Base-by-base conservation (phyloP, 1,140 invertebrate species). In the Aradophagus sp. region DNA sequence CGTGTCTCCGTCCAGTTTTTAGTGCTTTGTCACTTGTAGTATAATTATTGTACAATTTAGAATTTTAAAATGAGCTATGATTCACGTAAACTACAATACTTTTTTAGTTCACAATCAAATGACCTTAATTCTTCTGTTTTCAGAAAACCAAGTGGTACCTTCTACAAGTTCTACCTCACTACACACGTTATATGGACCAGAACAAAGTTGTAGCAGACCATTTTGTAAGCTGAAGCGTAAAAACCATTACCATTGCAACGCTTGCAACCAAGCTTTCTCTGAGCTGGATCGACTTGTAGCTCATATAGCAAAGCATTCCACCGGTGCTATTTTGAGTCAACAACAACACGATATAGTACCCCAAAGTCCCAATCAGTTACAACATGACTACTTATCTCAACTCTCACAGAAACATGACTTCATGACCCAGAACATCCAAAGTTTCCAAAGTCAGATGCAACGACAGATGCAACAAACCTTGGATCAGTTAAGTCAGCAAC, bases 161-260 rank as follows among this genome's bases (percentile, higher is more conserved):
- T 80, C 85, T 65, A 75, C 79, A 55, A 78, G 62, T 77, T 84
- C 71, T 63, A 86, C 74, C 69, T 86, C 73, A 76, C 86, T 78
- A 41, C 85, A 79, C 78, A 88, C 77, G 4, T 73, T 79, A 10
- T 88, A 88, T 61, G 87, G 88, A 0, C 87, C 87, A 0, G 89
- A 91, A 41, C 87, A 90, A 41, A 91, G 90, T 58, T 95, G 93
- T 83, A 90, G 91, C 23, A 86, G 93, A 14, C 93, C 93, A 5
- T 95, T 95, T 78, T 95, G 94, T 81, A 95, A 95, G 80, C 85
- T 95, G 29, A 95, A 95, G 79, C 88, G 93, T 41, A 91, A 92
- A 72, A 90, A 93, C 62, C 94, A 96, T 79, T 95, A 92, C 74
- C 94, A 96, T 78, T 95, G 94, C 81, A 91, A 92, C 75, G 88